These are phyloP conservation scores for Ormyrus pomaceus DNA, from an alignment of 2,888 invertebrate genomes.

Conservation along the genomic window DNA sequence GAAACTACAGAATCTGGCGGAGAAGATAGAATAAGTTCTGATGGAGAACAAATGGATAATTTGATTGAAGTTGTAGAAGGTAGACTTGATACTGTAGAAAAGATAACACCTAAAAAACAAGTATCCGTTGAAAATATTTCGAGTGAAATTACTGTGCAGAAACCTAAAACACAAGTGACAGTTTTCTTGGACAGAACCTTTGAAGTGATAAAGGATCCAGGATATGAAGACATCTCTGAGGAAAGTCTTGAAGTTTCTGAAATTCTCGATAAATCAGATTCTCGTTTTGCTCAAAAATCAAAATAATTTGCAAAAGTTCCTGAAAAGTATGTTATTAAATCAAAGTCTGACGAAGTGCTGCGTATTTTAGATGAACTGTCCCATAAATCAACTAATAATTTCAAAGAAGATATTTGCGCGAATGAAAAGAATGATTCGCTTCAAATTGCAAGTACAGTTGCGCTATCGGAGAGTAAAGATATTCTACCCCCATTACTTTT, in stretches of 20 bases:
- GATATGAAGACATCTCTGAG: constrained; percentile 73
- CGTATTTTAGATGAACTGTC: constrained; percentile 69
- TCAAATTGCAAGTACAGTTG: too few relatives aligned
- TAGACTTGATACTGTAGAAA: constrained; percentile 63
- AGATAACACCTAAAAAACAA: constrained; percentile 41
- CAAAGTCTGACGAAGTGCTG: constrained; percentile 68
- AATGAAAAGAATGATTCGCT: constrained; percentile 33
- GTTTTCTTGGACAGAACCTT: constrained; percentile 55
- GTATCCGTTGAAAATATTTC: constrained; percentile 29
- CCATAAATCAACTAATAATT: constrained; percentile 58
- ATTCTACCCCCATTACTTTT: too few relatives aligned
- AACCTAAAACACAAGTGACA: constrained; percentile 45
- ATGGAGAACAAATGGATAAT: constrained; percentile 68
- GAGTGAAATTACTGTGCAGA: constrained; percentile 16
- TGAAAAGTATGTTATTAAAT: constrained; percentile 66
- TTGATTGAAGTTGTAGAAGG: constrained; percentile 65
- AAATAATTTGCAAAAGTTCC: constrained; percentile 63
- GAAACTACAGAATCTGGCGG: constrained; percentile 56
- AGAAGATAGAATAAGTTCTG: constrained; percentile 63
- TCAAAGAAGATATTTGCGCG: constrained; percentile 6
- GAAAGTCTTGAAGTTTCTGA: constrained; percentile 73
- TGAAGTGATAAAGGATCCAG: constrained; percentile 65
- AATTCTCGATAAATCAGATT: constrained; percentile 69
- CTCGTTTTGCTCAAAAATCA: constrained; percentile 56
- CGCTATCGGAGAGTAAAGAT: too few relatives aligned